Evolutionary conservation across 23 tunicate species (phyloP), one percentile per base, ranked within the genome.

Genomic region (Ciona savignyi): DNA sequence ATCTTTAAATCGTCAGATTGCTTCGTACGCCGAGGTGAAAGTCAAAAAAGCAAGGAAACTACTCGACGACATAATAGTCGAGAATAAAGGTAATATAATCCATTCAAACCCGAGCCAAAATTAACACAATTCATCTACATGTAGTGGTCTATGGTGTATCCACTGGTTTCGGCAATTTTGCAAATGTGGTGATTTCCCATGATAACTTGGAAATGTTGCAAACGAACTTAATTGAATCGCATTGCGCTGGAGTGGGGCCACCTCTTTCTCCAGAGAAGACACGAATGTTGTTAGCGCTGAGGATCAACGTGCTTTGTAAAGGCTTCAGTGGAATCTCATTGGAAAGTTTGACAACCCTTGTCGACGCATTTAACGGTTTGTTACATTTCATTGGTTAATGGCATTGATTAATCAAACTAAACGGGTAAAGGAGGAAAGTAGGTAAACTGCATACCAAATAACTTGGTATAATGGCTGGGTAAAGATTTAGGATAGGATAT

Each of bases 111-210:
- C 60, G 27, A 70, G 29, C 15, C 3, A 15, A 23, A 28, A 23
- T 6, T 51, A 35, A 9, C 56, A 32, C 49, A 32, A 20, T 67
- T 30, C 26, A 0, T 20, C 33, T 70, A 27, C 68, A 62, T 83
- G 28, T 33, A 93, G 93, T 86, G 2, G 99, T 94, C 1, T 88
- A 94, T 69, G 99, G 99, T 0, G 85, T 87, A 21, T 62, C 84
- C 19, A 94, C 99, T 29, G 99, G 99, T 6, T 87, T 94, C 67
- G 93, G 95, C 15, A 82, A 83, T 33, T 86, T 94, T 75, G 95
- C 95, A 9, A 75, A 74, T 1, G 88, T 77, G 21, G 79, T 66
- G 24, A 80, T 94, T 60, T 56, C 86, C 30, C 68, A 42, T 23
- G 89, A 75, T 2, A 70, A 83, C 23, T 70, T 94, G 32, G 79